Base-by-base conservation (phyloP, 2,797 vertebrate genomes). In the Eospalax fontanierii region DNA sequence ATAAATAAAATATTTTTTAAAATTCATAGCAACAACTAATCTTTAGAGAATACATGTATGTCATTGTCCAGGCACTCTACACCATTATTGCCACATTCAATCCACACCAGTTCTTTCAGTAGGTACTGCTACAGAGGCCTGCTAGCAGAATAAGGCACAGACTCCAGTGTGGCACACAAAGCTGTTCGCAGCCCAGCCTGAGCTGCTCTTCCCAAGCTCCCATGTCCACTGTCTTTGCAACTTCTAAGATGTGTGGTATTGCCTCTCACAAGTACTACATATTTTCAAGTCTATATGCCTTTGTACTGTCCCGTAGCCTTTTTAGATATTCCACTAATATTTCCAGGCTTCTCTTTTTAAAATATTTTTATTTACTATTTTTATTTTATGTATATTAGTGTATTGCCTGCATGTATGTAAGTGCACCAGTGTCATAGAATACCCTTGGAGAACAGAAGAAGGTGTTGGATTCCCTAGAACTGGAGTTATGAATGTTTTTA, bases 291-390 rank as follows among this genome's bases (percentile, higher is more conserved):
- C n/a, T 35, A 70, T 5, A 18, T 8, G 4, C 26, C 30, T 35
- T 65, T 12, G 2, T 30, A 11, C 4, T 4, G 10, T 18, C 35
- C 50, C 80, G 38, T 87, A 76, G 61, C 35, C 35, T 21, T 80
- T 83, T 89, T 61, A 91, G 59, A 38, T 28, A 33, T 89, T 86
- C 14, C 22, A 50, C 46, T 81, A 61, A 80, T 76, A 22, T 59
- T 65, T 6, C 30, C 70, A 71, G 35, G 68, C 26, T 86, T 93
- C 26, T 68, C 54, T 87, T 79, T 78, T 71, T 78, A 85, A n/a
- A n/a, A n/a, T n/a, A n/a, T n/a, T n/a, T n/a, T n/a, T n/a, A n/a
- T n/a, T n/a, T n/a, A n/a, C n/a, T n/a, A n/a, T n/a, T n/a, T n/a
- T n/a, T n/a, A n/a, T n/a, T n/a, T n/a, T n/a, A n/a, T n/a, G n/a